These are phyloP conservation scores for Pachycephus smyrnensis DNA, from an alignment of 2,888 invertebrate species.

Conservation along the genomic window DNA sequence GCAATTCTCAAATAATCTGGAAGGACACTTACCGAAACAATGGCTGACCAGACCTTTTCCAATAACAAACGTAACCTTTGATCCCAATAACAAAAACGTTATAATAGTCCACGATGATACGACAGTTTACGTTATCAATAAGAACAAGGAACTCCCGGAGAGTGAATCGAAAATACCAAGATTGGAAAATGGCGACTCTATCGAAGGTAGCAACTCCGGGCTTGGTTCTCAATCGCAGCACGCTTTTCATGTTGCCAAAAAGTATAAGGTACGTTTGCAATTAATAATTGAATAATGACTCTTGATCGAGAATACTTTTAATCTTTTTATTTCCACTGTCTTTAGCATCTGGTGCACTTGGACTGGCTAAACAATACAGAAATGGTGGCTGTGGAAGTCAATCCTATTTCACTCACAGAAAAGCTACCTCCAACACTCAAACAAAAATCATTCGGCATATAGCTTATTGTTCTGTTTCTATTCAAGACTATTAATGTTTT, in stretches of 20 bases:
- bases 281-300: neutral
- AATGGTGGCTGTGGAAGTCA: slow-evolving; percentile 82
- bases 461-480: slow-evolving; percentile 16
- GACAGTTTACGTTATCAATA: slow-evolving; percentile 74
- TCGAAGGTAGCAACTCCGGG: slow-evolving; percentile 57
- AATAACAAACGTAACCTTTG: slow-evolving; percentile 74
- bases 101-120: slow-evolving; percentile 81
- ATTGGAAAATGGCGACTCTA: slow-evolving; percentile 58
- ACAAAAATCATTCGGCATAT: slow-evolving; percentile 75
- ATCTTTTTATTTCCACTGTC: slow-evolving; percentile 38
- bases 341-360: slow-evolving; percentile 81
- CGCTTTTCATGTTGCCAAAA: slow-evolving; percentile 66
- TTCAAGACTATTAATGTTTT: neutral
- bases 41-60: slow-evolving; percentile 73
- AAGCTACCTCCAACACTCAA: slow-evolving; percentile 79
- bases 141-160: slow-evolving; percentile 67
- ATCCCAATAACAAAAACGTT: slow-evolving; percentile 74
- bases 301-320: slow-evolving; percentile 35
- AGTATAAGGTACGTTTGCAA: slow-evolving; percentile 68
- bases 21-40: slow-evolving; percentile 69
- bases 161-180: slow-evolving; percentile 63
- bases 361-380: slow-evolving; percentile 77
- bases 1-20: slow-evolving; percentile 72
- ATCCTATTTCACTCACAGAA: slow-evolving; percentile 77
- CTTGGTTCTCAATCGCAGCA: slow-evolving; percentile 54